A percentile compares a stretch with the other conserved stretches of the same genome.
Conservation (phyloP, 2,888 invertebrate genomes). For the Phragmatobia fuliginosa region DNA sequence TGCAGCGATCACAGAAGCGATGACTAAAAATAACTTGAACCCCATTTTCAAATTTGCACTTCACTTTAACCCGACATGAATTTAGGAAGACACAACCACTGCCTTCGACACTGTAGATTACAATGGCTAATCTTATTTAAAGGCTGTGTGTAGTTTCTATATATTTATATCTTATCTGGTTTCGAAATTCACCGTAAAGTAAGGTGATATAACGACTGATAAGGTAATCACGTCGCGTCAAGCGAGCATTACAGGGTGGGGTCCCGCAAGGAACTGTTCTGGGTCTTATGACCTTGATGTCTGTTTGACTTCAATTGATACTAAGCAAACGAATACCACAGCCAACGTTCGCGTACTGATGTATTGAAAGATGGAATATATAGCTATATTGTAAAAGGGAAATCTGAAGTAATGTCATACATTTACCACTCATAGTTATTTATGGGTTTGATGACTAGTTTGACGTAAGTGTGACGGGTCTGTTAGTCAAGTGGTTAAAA, state of each 20-base stretch:
- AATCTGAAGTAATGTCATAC: not conserved
- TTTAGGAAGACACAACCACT: constrained; percentile 44
- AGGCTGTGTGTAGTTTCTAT: constrained; percentile 56
- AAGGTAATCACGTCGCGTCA: constrained; percentile 48
- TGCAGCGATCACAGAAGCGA: constrained; percentile 57
- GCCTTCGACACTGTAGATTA: constrained; percentile 58
- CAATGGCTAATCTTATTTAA: constrained; percentile 60
- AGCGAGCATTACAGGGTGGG: constrained; percentile 42
- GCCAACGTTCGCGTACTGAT: not conserved
- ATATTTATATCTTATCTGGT: constrained; percentile 72
- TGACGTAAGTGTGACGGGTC: not conserved
- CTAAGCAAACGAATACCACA: constrained; percentile 11
- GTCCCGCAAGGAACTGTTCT: constrained; percentile 51
- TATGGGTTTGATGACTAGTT: not conserved
- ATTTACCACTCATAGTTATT: not conserved
- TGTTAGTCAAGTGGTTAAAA: not conserved
- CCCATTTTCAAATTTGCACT: constrained; percentile 59
- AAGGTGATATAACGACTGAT: constrained; percentile 66
- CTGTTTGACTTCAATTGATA: constrained; percentile 11
- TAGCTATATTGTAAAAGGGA: not conserved
- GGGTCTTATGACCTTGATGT: constrained; percentile 28
- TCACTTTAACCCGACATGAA: constrained; percentile 46
- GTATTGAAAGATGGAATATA: not conserved
- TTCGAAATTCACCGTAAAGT: constrained; percentile 81
- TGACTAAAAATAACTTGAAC: constrained; percentile 51